Evolutionary conservation across 2,113 vertebrate species (phyloP), one percentile per base, ranked within the genome.

Genomic region (Speoplatyrhinus poulsoni): DNA sequence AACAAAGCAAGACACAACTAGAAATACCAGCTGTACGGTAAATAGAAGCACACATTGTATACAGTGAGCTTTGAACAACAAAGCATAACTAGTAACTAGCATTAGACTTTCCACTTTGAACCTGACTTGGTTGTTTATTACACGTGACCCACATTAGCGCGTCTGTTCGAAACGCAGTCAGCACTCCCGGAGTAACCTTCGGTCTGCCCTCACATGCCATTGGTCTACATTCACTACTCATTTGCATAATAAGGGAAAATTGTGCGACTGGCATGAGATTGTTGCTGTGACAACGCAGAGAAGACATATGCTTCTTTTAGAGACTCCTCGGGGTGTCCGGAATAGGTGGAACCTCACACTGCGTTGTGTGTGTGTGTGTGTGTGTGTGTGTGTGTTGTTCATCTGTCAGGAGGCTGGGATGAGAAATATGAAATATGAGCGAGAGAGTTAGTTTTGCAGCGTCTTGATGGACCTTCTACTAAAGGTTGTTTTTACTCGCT

Each of bases 261-360:
- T 79, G 75, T 77, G 64, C 41, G 60, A 83, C 78, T 77, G 70
- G 75, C 70, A 66, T 52, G 77, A 82, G 77, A 80, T 79, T 81
- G 77, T 89, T 86, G 82, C 81, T 83, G 74, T 84, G 79, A 85
- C 82, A 19, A 84, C 50, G 63, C 70, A 9, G 72, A 72, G 70
- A 72, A 79, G 73, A 80, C 88, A 89, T 85, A 88, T 87, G 87
- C 85, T 62, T 79, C 60, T 75, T 74, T 70, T 52, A 65, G 69
- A 73, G 72, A 68, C 72, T 69, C 80, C 66, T 76, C 62, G 2
- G 73, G 71, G 75, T 80, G 81, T 84, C 75, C 46, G 36, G 82
- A 64, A 70, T 75, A 83, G 80, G 80, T 85, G 79, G 67, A 78
- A 71, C 69, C 67, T 77, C 70, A 78, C 26, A 50, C 80, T 73